Conservation (phyloP, 2,888 invertebrate species). For the Penaeus monodon region DNA sequence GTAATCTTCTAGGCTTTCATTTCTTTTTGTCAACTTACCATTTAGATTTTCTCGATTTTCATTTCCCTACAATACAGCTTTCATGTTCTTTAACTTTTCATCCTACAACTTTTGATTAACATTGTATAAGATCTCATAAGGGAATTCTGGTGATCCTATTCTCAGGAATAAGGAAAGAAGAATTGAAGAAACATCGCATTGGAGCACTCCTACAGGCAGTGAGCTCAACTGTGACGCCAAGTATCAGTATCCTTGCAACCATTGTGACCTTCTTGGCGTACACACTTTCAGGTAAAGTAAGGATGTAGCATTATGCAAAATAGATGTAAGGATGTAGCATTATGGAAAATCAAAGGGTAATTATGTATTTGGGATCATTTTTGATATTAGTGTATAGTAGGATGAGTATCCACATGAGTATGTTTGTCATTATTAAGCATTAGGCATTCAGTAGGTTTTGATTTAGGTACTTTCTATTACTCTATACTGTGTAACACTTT, state of each 20-base stretch:
- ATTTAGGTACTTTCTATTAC: too few relatives aligned
- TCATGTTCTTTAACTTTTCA: background rate
- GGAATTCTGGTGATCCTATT: background rate
- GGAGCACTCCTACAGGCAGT: slow-evolving; percentile 71
- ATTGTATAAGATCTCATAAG: background rate
- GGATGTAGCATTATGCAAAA: too few relatives aligned
- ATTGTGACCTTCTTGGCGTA: slow-evolving; percentile 70
- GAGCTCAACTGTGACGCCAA: slow-evolving; percentile 69
- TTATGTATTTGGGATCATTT: too few relatives aligned
- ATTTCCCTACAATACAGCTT: slow-evolving; percentile 18
- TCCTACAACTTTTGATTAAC: background rate
- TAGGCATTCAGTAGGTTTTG: too few relatives aligned
- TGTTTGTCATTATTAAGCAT: too few relatives aligned
- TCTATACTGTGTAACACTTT: too few relatives aligned
- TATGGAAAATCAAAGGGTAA: too few relatives aligned
- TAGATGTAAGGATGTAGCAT: background rate
- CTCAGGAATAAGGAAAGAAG: slow-evolving; percentile 68
- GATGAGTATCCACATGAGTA: too few relatives aligned
- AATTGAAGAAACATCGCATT: slow-evolving; percentile 69
- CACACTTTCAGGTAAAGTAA: slow-evolving; percentile 54
- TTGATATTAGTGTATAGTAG: too few relatives aligned
- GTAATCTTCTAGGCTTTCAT: slow-evolving; percentile 4
- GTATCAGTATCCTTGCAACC: slow-evolving; percentile 70
- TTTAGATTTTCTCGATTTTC: too few relatives aligned
- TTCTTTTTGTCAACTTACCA: too few relatives aligned